Conservation (phyloP, 2,113 vertebrate genomes). For the Amblyopsis rosae region DNA sequence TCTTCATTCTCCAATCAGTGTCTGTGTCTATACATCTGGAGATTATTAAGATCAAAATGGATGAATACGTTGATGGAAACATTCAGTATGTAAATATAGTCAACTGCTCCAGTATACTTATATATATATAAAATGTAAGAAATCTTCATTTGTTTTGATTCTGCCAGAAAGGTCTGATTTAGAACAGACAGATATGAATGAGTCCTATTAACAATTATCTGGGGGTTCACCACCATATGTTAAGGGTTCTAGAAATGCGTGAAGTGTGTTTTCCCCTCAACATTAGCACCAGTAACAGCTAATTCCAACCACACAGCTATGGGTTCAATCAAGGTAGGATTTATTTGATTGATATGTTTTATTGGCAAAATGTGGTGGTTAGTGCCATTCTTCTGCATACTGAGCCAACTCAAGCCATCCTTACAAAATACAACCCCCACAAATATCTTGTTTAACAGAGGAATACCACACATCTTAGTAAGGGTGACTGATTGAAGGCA, state of each 20-base stretch:
- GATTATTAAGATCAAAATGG: slow-evolving; percentile 41
- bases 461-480: not conserved
- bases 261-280: slow-evolving; percentile 31
- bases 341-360: slow-evolving; percentile 29
- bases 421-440: not conserved
- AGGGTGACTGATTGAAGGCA: too few relatives aligned
- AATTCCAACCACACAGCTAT: slow-evolving; percentile 23
- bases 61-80: slow-evolving; percentile 54
- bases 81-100: not conserved
- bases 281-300: slow-evolving; percentile 7
- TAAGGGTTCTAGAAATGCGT: slow-evolving; percentile 27
- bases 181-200: slow-evolving; percentile 10
- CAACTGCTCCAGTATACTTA: too few relatives aligned
- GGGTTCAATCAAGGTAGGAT: slow-evolving; percentile 21
- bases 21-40: slow-evolving; percentile 22
- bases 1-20: slow-evolving; percentile 7
- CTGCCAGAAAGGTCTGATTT: not conserved
- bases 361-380: slow-evolving; percentile 19
- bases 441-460: not conserved
- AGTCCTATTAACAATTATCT: slow-evolving; percentile 28
- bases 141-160: not conserved
- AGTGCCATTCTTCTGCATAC: slow-evolving; percentile 4
- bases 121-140: too few relatives aligned
- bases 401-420: slow-evolving; percentile 2
- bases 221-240: slow-evolving; percentile 20